Conservation (phyloP, 2,888 invertebrate genomes). For the Thyatira batis region DNA sequence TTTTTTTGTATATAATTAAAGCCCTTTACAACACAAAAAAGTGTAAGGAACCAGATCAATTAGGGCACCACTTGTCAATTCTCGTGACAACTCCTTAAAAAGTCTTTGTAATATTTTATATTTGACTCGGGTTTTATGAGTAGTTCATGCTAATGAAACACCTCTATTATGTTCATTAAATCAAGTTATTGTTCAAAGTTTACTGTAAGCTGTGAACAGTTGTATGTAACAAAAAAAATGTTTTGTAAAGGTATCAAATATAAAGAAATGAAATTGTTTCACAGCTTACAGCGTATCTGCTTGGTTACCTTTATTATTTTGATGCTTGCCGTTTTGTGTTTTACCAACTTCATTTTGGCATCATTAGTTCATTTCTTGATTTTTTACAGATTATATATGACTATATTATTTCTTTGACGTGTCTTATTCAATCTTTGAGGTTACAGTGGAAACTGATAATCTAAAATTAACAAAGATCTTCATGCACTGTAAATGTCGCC, state of each 20-base stretch:
- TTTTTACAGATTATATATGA: too few species aligned
- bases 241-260: neutral
- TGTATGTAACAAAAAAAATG: too few species aligned
- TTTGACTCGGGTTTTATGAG: too few species aligned
- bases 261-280: neutral
- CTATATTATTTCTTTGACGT: too few species aligned
- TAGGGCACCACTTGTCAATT: too few species aligned
- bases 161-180: slow-evolving; percentile 12
- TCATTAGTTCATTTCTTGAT: neutral
- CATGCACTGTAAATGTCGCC: neutral
- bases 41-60: too few species aligned
- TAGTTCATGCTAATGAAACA: neutral
- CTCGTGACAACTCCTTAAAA: too few species aligned
- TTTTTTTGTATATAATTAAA: too few species aligned
- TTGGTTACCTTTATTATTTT: neutral
- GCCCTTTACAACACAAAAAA: too few species aligned
- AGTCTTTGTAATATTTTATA: too few species aligned
- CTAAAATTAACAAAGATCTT: neutral
- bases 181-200: neutral
- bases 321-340: neutral
- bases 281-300: neutral
- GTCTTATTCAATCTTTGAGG: too few species aligned
- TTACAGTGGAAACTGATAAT: too few species aligned
- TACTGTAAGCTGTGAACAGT: slow-evolving; percentile 1
- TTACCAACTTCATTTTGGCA: neutral